These are phyloP conservation scores for Volucella inflata DNA, from an alignment of 2,888 invertebrate genomes.

Conservation along the genomic window DNA sequence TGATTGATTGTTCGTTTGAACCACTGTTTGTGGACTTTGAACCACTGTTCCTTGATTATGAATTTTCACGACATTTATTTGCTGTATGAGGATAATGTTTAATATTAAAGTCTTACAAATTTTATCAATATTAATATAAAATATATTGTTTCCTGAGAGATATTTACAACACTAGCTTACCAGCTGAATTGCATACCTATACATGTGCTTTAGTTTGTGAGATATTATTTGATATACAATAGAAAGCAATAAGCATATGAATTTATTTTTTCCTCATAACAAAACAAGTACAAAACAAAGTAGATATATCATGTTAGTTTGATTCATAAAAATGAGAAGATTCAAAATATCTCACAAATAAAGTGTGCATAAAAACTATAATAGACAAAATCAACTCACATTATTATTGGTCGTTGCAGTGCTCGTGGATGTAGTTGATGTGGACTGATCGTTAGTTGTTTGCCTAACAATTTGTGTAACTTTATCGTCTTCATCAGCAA, in stretches of 20 bases:
- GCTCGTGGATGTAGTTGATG: conserved; percentile 76
- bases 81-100: conserved; percentile 63
- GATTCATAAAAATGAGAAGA: not conserved
- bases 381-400: conserved; percentile 60
- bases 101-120: conserved; percentile 6
- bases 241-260: no score
- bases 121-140: not conserved
- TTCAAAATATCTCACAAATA: conserved; percentile 13
- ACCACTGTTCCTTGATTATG: conserved; percentile 83
- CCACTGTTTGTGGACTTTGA: conserved; percentile 80
- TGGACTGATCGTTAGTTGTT: conserved; percentile 76
- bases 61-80: conserved; percentile 84
- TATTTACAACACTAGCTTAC: no score
- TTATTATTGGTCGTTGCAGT: conserved; percentile 71
- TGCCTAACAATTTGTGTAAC: conserved; percentile 86
- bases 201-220: not conserved
- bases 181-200: not conserved
- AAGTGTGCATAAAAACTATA: not conserved
- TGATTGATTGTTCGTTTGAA: conserved; percentile 81
- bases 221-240: not conserved
- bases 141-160: not conserved
- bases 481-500: conserved; percentile 95
- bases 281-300: not conserved
- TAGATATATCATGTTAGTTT: conserved; percentile 1
- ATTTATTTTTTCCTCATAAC: no score